A percentile compares a stretch with the other conserved stretches of the same genome.
Conservation (phyloP, 2,888 invertebrate genomes). For the Eristalinus sepulchralis region DNA sequence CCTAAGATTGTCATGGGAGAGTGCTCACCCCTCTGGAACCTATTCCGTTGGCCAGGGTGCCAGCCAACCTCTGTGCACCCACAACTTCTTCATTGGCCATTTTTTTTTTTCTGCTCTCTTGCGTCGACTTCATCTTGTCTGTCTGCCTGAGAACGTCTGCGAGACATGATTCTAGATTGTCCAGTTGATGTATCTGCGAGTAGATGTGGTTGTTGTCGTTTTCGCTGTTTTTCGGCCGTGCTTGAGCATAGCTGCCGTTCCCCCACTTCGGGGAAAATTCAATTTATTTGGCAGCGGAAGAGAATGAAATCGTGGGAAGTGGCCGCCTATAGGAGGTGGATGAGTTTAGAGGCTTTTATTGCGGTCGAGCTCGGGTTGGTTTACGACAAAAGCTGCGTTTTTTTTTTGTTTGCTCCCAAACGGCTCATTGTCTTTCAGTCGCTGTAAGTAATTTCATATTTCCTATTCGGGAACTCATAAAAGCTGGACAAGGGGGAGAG, state of each 20-base stretch:
- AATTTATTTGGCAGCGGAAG: slow-evolving; percentile 41
- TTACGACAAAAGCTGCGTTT: neutral
- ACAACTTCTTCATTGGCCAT: slow-evolving; percentile 62
- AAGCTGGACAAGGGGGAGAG: neutral
- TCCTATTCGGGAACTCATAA: slow-evolving; percentile 35
- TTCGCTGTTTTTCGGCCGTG: neutral
- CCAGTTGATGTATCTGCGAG: slow-evolving; percentile 29
- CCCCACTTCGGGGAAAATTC: slow-evolving; percentile 20
- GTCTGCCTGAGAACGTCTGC: neutral
- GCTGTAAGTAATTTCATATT: slow-evolving; percentile 40
- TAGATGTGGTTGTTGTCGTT: slow-evolving; percentile 6
- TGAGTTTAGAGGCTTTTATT: slow-evolving; percentile 48
- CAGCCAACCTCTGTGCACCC: slow-evolving; percentile 55
- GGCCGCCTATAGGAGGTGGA: slow-evolving; percentile 1
- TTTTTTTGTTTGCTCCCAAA: neutral
- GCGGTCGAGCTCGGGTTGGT: slow-evolving; percentile 16
- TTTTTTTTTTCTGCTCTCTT: slow-evolving; percentile 6
- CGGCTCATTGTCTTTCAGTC: neutral
- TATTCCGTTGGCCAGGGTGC: slow-evolving; percentile 1
- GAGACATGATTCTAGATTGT: slow-evolving; percentile 34
- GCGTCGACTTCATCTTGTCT: slow-evolving; percentile 27
- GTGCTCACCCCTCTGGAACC: slow-evolving; percentile 47
- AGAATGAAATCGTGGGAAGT: slow-evolving; percentile 56
- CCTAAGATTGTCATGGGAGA: slow-evolving; percentile 66
- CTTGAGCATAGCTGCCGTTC: too few species aligned